Evolutionary conservation across 2,113 vertebrate species (phyloP), one percentile per base, ranked within the genome.

Genomic region (Atractosteus spatula): DNA sequence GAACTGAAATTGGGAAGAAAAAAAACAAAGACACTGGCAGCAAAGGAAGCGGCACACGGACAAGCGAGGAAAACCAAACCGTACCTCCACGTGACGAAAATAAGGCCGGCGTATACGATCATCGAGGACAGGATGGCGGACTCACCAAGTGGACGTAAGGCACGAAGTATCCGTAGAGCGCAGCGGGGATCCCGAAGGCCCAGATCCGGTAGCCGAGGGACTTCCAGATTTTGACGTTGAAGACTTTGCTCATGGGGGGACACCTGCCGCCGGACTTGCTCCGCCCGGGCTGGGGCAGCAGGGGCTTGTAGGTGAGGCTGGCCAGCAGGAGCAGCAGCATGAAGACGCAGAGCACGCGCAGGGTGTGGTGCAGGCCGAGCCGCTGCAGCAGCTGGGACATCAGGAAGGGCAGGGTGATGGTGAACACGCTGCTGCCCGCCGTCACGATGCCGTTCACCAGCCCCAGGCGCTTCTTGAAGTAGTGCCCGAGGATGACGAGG

Each of bases 121-220:
- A 29, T 1, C 29, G 29, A 29, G 29, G 29, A 29, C 29, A 29
- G 29, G 29, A 29, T 29, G 29, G 29, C 2, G 29, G 12, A 82
- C 96, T 96, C 81, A 97, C 97, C 94, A 99, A 87, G 78, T 99
- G 97, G 81, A 99, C 96, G 0, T 99, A 99, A 84, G 97, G 97
- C 89, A 99, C 97, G 73, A 95, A 99, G 81, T 99, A 99, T 70
- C 97, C 97, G 61, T 98, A 99, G 43, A 99, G 95, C 0, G 96
- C 96, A 3, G 92, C 88, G 0, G 97, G 96, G 68, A 99, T 93
- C 3, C 97, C 97, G 3, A 95, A 88, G 3, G 94, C 95, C 97
- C 97, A 99, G 70, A 98, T 96, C 4, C 94, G 88, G 74, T 98
- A 99, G 64, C 94, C 93, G 62, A 82, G 74, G 76, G 94, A 92